Conservation (phyloP, 2,888 invertebrate species). For the Archaeoteleia sp. region DNA sequence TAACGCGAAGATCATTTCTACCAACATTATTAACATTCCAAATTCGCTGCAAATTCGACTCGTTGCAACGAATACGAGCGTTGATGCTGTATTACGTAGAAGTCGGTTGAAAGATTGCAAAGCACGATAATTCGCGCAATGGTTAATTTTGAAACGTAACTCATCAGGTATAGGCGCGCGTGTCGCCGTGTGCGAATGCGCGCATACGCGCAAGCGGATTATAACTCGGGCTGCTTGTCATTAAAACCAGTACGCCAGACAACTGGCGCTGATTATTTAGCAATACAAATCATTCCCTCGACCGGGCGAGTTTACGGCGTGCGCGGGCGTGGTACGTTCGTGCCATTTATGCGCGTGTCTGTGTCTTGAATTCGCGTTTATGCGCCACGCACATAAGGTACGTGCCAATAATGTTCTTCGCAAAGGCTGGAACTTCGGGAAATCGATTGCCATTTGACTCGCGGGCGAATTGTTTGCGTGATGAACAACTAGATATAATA, state of each 20-base stretch:
- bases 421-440: no score
- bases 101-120: no score
- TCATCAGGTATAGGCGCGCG: conserved; percentile 26
- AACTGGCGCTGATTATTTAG: conserved; percentile 71
- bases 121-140: no score
- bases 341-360: conserved; percentile 29
- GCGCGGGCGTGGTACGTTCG: conserved; percentile 70
- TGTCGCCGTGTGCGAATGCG: conserved; percentile 19
- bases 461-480: no score
- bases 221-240: conserved; percentile 62
- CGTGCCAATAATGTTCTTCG: conserved; percentile 31
- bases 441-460: no score
- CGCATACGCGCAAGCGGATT: conserved; percentile 54
- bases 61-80: no score
- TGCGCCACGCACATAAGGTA: conserved; percentile 20
- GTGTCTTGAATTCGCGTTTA: conserved; percentile 1
- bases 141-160: conserved; percentile 20
- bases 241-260: conserved; percentile 69
- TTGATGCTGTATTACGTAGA: no score
- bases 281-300: conserved; percentile 70
- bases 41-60: no score
- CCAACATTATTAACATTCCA: no score
- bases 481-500: no score
- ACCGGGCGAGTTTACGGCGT: conserved; percentile 64
- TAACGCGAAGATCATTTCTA: no score